These are phyloP conservation scores for Garrulus glandarius DNA, from an alignment of 2,797 vertebrate genomes.

Conservation along the genomic window DNA sequence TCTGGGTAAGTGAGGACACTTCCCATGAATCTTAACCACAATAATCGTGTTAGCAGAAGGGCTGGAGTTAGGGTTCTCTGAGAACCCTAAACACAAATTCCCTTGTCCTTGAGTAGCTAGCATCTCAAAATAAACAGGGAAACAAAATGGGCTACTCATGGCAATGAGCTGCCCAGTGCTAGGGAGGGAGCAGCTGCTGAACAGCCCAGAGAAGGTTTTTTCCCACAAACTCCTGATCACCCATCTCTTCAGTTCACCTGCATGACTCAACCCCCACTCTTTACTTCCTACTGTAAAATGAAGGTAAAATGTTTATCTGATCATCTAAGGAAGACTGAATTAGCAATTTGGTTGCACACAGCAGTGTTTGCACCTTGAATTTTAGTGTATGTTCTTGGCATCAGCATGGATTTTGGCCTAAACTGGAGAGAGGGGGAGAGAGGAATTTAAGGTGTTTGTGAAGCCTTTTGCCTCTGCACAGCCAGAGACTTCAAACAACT, in stretches of 20 bases:
- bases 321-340: neutral
- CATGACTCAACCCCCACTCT: neutral
- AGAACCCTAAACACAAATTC: neutral
- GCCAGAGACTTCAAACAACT: neutral
- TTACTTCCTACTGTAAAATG: neutral
- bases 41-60: neutral
- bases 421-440: neutral
- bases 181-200: neutral
- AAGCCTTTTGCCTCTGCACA: neutral
- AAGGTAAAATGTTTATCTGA: neutral
- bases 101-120: neutral
- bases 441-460: neutral
- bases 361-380: neutral
- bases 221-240: neutral
- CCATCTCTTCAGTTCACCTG: neutral
- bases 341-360: neutral
- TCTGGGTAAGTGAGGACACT: neutral
- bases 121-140: neutral
- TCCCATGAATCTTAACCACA: neutral
- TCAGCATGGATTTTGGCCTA: neutral
- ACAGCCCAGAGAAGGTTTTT: neutral
- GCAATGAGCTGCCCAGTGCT: neutral
- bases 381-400: neutral
- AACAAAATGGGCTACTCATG: rapidly evolving
- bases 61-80: neutral